Base-by-base conservation (phyloP, 1,140 invertebrate species). In the Stegodyphus mimosarum region DNA sequence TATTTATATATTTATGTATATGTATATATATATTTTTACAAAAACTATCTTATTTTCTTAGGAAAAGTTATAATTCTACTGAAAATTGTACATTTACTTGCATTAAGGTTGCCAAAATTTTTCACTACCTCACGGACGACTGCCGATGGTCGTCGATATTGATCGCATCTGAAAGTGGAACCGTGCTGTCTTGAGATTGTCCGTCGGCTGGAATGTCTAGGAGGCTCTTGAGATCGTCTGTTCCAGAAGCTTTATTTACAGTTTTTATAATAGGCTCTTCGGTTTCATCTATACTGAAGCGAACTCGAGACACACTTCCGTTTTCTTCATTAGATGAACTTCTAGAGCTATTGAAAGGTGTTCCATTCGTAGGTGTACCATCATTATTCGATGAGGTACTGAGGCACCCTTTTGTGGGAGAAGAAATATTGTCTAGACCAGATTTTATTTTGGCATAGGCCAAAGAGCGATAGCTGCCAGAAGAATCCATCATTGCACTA, bases 241-340 rank as follows among this genome's bases (percentile, higher is more conserved):
- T 72, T 53, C 52, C 66, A 53, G 72, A 70, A 17, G 72, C 83
- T 71, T 80, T 80, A 60, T 71, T 80, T 71, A 87, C 79, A 52
- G 87, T 78, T 60, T 72, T 72, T 15, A 49, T 67, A 63, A 67
- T 67, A 71, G 70, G n/a, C 63, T 60, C 64, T 71, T 67, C 89
- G 93, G 94, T 10, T 95, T 93, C 0, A 95, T 95, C 60, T 95
- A 96, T 70, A 48, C 74, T 85, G 90, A 97, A 97, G 1, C 95
- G 91, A 5, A 96, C 95, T 7, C 95, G 91, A 5, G 95, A 96
- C 60, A 95, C 93, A 89, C 96, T 96, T 53, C 94, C 95, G 87
- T 94, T 95, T 87, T 96, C 95, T 75, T 96, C 95, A 87, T 95
- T 95, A 0, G 95, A 95, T 15, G 95, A 80, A 53, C 64, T 33